Evolutionary conservation across 2,113 vertebrate genomes (phyloP).

Genomic region (Thunnus maccoyii): DNA sequence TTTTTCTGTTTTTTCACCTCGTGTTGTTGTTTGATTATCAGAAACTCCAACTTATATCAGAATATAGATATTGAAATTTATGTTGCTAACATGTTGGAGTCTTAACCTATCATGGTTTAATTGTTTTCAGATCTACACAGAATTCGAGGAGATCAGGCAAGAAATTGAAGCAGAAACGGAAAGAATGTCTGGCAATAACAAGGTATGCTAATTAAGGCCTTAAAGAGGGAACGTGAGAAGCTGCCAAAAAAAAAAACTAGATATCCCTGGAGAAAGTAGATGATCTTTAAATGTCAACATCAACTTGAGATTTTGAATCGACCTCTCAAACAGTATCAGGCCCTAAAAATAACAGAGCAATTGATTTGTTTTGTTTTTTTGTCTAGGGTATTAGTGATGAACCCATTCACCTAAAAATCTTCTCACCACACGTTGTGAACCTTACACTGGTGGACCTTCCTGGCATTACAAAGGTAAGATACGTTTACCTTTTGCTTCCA

Average conservation of each 20-base stretch:
- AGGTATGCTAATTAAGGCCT: constrained; percentile 83
- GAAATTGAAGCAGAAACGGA: constrained; percentile 98
- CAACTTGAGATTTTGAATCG: neutral
- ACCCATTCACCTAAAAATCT: constrained; percentile 98
- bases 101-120: neutral
- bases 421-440: constrained; percentile 96
- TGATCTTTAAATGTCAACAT: neutral
- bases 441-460: constrained; percentile 98
- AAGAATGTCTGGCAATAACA: constrained; percentile 96
- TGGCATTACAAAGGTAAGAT: constrained; percentile 95
- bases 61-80: too few species aligned
- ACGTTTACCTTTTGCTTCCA: neutral
- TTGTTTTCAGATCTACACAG: constrained; percentile 90
- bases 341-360: neutral
- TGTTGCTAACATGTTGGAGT: neutral
- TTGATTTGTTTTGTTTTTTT: constrained; percentile 5
- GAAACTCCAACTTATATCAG: neutral
- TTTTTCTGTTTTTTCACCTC: neutral
- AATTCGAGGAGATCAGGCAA: constrained; percentile 97
- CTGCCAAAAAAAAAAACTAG: neutral
- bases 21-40: neutral
- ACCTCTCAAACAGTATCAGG: neutral
- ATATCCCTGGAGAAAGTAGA: neutral
- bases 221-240: neutral
- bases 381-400: constrained; percentile 95